Percentiles rank a stretch among this genome's conserved stretches.
phyloP scores from a whole-genome alignment of 2,797 vertebrate species.

The Alectoris magna region DNA sequence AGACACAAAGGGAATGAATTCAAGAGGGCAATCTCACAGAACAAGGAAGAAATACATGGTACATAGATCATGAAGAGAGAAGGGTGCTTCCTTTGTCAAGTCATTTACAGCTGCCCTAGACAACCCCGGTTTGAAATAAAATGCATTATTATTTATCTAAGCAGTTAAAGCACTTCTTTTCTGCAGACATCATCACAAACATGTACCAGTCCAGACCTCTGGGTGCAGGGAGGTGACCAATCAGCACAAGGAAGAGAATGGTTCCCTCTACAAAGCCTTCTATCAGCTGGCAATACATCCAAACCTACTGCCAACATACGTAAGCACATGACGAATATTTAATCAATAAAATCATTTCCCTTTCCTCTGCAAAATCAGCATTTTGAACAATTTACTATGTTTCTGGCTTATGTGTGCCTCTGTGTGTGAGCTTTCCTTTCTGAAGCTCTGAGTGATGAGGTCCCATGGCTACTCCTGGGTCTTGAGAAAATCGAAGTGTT shows the following conservation, averaged over 20 bases:
- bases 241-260: not conserved
- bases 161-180: not conserved
- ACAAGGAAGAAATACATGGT: not conserved
- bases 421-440: not conserved
- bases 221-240: not conserved
- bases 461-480: not conserved
- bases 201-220: not conserved
- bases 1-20: constrained; percentile 35
- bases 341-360: not conserved
- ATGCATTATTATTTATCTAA: not conserved
- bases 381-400: not conserved
- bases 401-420: not conserved
- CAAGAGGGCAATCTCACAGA: not conserved
- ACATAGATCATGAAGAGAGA: not conserved
- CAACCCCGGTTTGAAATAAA: not conserved
- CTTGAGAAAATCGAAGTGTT: not conserved
- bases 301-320: not conserved
- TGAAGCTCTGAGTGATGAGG: not conserved
- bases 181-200: not conserved
- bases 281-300: not conserved
- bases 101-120: not conserved
- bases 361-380: not conserved
- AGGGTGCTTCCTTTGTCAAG: not conserved
- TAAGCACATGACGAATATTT: not conserved
- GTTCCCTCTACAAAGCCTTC: not conserved